These are phyloP conservation scores for Onychomys leucogaster DNA, from an alignment of 2,797 vertebrate species.

Conservation along the genomic window DNA sequence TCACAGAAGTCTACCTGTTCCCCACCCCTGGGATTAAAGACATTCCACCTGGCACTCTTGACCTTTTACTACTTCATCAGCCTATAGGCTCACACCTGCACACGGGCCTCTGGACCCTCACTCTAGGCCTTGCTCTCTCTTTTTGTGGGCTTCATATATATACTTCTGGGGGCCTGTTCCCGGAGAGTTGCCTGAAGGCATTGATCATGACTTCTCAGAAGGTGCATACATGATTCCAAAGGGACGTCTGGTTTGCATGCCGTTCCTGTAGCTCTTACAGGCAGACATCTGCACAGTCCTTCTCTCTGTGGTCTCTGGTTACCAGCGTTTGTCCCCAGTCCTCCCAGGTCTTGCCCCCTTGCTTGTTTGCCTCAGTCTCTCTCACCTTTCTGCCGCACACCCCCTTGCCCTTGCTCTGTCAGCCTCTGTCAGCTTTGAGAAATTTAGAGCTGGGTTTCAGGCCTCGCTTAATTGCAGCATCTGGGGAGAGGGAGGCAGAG, in stretches of 20 bases:
- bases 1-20: not conserved
- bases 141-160: conserved; percentile 30
- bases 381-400: not conserved
- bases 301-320: not conserved
- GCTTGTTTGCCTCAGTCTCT: not conserved
- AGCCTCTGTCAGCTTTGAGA: conserved; percentile 10
- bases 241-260: not conserved
- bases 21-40: no score
- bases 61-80: not conserved
- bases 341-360: not conserved
- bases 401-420: not conserved
- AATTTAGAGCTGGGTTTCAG: conserved; percentile 24
- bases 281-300: not conserved
- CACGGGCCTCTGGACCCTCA: not conserved
- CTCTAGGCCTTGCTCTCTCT: not conserved
- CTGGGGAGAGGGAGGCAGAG: not conserved
- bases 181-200: not conserved
- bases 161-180: not conserved
- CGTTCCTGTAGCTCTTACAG: not conserved
- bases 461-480: not conserved
- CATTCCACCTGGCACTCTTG: not conserved
- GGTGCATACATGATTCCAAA: not conserved
- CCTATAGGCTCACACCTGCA: not conserved
- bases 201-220: not conserved
- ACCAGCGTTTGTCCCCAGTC: not conserved